These are phyloP conservation scores for Amphiduros pacificus DNA, from an alignment of 2,888 invertebrate species.

Conservation along the genomic window DNA sequence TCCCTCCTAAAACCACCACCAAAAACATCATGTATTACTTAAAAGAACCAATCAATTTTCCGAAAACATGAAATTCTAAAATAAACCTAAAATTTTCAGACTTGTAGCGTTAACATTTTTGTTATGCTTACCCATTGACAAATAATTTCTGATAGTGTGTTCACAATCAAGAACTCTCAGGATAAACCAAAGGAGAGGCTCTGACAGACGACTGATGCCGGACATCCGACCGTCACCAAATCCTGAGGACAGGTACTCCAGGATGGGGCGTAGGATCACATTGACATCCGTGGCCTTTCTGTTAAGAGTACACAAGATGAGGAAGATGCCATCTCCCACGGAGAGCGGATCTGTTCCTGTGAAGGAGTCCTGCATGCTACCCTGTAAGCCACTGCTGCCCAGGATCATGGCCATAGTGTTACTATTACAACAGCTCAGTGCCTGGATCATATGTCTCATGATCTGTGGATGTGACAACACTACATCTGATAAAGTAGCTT, in stretches of 20 bases:
- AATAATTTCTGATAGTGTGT: conserved; percentile 74
- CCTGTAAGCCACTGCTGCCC: conserved; percentile 59
- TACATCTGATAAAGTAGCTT: conserved; percentile 42
- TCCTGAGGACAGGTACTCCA: conserved; percentile 67
- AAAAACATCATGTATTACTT: background rate
- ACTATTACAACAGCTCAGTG: conserved; percentile 76
- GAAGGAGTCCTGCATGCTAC: conserved; percentile 46
- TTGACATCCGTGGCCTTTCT: conserved; percentile 75
- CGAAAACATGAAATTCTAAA: background rate
- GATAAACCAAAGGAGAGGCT: conserved; percentile 83
- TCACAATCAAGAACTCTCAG: conserved; percentile 78
- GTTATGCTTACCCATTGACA: conserved; percentile 66
- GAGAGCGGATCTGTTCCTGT: conserved; percentile 67
- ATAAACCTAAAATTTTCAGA: too few relatives aligned
- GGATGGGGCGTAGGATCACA: conserved; percentile 76
- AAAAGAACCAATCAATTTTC: too few relatives aligned
- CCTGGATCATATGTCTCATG: conserved; percentile 79
- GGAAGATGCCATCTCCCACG: conserved; percentile 85
- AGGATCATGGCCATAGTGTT: conserved; percentile 72
- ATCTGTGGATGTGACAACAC: conserved; percentile 65
- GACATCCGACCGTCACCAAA: conserved; percentile 30
- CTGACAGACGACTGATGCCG: conserved; percentile 71
- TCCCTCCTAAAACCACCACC: conserved; percentile 56
- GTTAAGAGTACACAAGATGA: conserved; percentile 77
- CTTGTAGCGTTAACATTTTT: too few relatives aligned